These are phyloP conservation scores for Sebastes cheni DNA, from an alignment of 2,797 vertebrate genomes.

Conservation along the genomic window DNA sequence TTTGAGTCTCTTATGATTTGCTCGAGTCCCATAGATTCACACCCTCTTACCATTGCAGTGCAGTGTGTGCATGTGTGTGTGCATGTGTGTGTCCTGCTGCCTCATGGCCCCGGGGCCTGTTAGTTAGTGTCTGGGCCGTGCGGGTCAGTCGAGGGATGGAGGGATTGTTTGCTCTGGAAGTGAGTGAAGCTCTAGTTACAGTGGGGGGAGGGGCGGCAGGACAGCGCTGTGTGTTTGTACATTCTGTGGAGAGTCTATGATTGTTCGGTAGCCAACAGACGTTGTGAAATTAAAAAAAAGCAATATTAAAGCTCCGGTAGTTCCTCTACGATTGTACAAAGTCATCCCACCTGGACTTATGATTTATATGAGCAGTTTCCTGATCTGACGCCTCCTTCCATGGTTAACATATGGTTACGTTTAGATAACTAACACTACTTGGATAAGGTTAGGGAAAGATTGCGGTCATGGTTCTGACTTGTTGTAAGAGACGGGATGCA, in stretches of 20 bases:
- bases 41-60: slow-evolving; percentile 21
- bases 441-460: neutral
- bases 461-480: neutral
- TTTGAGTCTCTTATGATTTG: slow-evolving; percentile 28
- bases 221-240: neutral
- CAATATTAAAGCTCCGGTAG: neutral
- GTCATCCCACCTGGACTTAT: neutral
- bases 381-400: neutral
- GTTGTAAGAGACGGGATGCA: neutral
- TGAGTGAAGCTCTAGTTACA: slow-evolving; percentile 62
- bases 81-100: slow-evolving; percentile 28
- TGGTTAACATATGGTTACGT: neutral
- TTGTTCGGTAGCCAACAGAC: neutral
- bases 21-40: slow-evolving; percentile 47
- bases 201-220: slow-evolving; percentile 32
- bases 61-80: slow-evolving; percentile 9
- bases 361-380: neutral
- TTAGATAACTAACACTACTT: neutral
- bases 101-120: slow-evolving; percentile 65
- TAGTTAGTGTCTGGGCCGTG: slow-evolving; percentile 66
- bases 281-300: neutral
- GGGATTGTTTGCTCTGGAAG: slow-evolving; percentile 66
- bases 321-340: neutral
- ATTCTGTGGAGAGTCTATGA: neutral
- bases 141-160: slow-evolving; percentile 60